Conservation (phyloP, 1,140 invertebrate genomes). For the Drosophila malerkotliana region DNA sequence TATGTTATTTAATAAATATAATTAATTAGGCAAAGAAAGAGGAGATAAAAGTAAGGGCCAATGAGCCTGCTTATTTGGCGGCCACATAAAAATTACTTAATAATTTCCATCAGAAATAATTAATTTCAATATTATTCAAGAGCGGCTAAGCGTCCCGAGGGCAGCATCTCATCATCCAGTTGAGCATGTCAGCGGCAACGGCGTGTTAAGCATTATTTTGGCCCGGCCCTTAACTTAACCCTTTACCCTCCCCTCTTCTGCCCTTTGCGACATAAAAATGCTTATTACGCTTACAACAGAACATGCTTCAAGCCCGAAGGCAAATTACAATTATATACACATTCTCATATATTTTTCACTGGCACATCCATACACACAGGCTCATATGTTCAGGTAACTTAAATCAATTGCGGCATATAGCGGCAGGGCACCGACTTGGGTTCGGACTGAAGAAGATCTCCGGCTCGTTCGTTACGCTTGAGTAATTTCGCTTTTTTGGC, state of each 20-base stretch:
- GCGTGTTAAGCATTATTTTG: constrained; percentile 66
- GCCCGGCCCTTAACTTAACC: constrained; percentile 46
- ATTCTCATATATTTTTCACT: constrained; percentile 19
- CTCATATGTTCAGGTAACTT: constrained; percentile 50
- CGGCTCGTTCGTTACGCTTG: constrained; percentile 64
- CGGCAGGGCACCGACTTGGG: constrained; percentile 42
- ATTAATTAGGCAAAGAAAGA: constrained; percentile 37
- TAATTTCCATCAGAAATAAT: constrained; percentile 82
- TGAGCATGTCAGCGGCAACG: constrained; percentile 38
- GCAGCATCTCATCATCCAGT: constrained; percentile 46
- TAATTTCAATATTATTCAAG: constrained; percentile 80
- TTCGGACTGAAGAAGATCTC: constrained; percentile 38
- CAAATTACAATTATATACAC: constrained; percentile 58
- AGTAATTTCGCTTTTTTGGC: constrained; percentile 74
- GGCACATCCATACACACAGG: constrained; percentile 4
- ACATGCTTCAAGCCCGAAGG: constrained; percentile 59
- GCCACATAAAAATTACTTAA: constrained; percentile 76
- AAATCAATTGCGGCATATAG: constrained; percentile 74
- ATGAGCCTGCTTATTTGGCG: constrained; percentile 42
- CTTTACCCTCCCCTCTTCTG: constrained; percentile 20
- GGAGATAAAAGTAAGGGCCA: constrained; percentile 11
- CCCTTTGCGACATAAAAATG: constrained; percentile 66
- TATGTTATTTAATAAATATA: constrained; percentile 81
- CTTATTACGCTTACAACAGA: constrained; percentile 66
- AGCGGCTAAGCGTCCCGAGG: constrained; percentile 17